Evolutionary conservation across 2,888 invertebrate species (phyloP).

Genomic region (Galeopsomyia nigrocyanea): DNA sequence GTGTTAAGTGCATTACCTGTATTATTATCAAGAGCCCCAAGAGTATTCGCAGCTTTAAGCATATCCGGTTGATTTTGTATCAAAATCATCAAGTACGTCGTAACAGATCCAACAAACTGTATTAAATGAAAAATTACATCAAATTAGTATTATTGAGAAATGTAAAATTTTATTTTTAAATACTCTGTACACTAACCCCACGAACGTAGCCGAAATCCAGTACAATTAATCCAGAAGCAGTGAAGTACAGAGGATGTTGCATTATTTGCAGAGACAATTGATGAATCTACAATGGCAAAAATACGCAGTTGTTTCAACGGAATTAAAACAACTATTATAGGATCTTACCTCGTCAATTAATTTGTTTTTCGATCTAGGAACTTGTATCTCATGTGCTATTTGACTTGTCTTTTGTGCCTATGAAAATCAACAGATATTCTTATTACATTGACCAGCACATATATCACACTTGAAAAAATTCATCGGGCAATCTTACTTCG

Average conservation of each 20-base stretch:
- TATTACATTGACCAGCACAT: neutral
- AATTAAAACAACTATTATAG: neutral
- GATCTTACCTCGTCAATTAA: slow-evolving; percentile 31
- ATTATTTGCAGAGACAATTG: slow-evolving; percentile 52
- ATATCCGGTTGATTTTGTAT: slow-evolving; percentile 46
- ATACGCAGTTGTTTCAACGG: no score
- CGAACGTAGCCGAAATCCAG: slow-evolving; percentile 48
- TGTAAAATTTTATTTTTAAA: neutral
- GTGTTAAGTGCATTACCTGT: neutral
- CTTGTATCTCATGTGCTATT: slow-evolving; percentile 38
- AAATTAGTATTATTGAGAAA: slow-evolving; percentile 9
- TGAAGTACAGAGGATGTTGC: slow-evolving; percentile 49
- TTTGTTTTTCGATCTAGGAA: slow-evolving; percentile 18
- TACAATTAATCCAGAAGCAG: slow-evolving; percentile 49
- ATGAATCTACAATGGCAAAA: slow-evolving; percentile 34
- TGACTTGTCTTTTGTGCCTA: slow-evolving; percentile 39
- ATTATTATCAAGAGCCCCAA: neutral
- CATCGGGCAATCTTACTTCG: slow-evolving; percentile 17
- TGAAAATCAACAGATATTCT: neutral
- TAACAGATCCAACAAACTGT: slow-evolving; percentile 47
- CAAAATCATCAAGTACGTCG: slow-evolving; percentile 49
- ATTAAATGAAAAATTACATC: slow-evolving; percentile 7
- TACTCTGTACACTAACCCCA: slow-evolving; percentile 40
- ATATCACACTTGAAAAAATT: neutral
- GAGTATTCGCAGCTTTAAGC: slow-evolving; percentile 14